These are phyloP conservation scores for Cyphomyrus plagiostoma DNA, from an alignment of 2,113 vertebrate genomes.

Conservation along the genomic window DNA sequence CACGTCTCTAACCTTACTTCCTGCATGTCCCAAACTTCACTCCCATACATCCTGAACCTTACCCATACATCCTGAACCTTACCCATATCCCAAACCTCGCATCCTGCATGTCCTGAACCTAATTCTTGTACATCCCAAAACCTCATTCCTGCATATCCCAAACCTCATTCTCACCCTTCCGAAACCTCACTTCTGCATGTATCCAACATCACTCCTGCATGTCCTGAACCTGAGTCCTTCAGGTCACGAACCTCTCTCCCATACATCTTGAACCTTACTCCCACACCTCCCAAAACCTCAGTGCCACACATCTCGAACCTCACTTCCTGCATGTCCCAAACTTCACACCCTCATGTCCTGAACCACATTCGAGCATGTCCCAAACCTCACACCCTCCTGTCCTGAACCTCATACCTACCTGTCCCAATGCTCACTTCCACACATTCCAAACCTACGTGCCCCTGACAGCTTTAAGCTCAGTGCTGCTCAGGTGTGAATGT, in stretches of 20 bases:
- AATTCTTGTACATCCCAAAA: neutral
- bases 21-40: neutral
- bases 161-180: too few relatives aligned
- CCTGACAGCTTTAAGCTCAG: neutral
- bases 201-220: too few relatives aligned
- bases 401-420: neutral
- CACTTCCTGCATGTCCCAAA: neutral
- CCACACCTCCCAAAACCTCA: too few relatives aligned
- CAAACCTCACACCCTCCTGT: neutral
- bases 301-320: too few relatives aligned
- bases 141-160: neutral
- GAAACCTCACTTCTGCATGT: too few relatives aligned
- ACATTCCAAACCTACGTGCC: neutral
- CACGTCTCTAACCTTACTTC: too few relatives aligned
- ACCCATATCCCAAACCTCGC: neutral
- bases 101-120: neutral
- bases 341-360: neutral
- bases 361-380: neutral
- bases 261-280: too few relatives aligned
- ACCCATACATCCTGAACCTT: too few relatives aligned
- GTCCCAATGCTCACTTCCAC: neutral
- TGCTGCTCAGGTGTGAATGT: neutral
- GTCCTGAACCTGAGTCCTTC: too few relatives aligned
- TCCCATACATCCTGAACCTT: neutral
- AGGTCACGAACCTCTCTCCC: too few relatives aligned